Conservation (phyloP, 2,797 vertebrate species). For the Pogoniulus pusillus region DNA sequence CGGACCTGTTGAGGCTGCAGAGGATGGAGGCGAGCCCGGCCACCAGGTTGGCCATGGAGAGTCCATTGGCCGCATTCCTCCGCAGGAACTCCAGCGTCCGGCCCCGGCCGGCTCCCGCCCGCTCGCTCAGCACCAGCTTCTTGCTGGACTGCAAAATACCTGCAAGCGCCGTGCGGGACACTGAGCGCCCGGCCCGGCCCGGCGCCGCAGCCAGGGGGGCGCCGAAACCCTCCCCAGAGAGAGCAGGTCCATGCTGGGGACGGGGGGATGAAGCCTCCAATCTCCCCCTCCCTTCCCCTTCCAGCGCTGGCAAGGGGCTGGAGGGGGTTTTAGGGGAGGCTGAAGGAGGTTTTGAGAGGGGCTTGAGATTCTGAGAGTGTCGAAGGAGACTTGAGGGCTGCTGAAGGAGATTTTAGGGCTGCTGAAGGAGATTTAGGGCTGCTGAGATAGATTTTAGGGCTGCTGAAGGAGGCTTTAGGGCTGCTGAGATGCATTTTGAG, state of each 20-base stretch:
- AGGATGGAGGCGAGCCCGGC: conserved; percentile 91
- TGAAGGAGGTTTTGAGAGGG: too few species aligned
- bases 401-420: neutral
- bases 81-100: conserved; percentile 84
- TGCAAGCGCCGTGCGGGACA: conserved; percentile 47
- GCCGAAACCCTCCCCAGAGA: neutral
- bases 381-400: neutral
- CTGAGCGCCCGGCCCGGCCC: neutral
- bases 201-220: neutral
- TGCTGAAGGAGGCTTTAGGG: neutral
- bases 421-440: neutral
- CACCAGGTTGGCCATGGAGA: conserved; percentile 89
- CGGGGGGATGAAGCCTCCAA: neutral
- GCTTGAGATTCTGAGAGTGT: neutral
- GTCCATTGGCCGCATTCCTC: conserved; percentile 86
- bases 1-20: conserved; percentile 88
- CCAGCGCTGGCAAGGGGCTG: neutral
- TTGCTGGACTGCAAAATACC: conserved; percentile 81
- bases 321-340: too few species aligned
- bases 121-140: conserved; percentile 80
- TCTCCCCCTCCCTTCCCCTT: neutral
- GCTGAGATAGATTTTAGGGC: too few species aligned
- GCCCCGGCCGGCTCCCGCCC: conserved; percentile 24
- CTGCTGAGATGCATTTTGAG: neutral
- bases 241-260: too few species aligned